phyloP scores from a whole-genome alignment of 2,888 invertebrate species.

The Lepidochitona cinerea region DNA sequence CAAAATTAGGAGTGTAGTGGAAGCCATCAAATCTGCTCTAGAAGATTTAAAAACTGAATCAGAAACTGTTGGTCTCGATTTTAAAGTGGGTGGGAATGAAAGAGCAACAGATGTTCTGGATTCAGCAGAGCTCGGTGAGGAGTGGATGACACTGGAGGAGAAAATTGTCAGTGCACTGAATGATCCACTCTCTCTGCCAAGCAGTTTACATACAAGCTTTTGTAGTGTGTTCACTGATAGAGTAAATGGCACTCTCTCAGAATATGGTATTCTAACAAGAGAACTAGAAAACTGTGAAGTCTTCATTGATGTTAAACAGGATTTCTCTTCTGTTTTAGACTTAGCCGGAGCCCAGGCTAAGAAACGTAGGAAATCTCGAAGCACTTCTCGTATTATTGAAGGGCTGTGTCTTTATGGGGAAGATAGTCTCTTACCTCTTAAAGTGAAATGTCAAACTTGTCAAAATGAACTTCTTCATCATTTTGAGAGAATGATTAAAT shows the following conservation, averaged over 20 bases:
- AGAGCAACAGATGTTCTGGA: slow-evolving; percentile 39
- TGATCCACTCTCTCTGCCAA: slow-evolving; percentile 9
- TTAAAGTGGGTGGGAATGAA: slow-evolving; percentile 22
- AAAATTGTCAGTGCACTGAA: slow-evolving; percentile 39
- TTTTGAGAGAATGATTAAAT: not conserved
- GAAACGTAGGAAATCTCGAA: not conserved
- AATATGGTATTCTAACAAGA: slow-evolving; percentile 9
- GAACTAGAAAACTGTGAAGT: not conserved
- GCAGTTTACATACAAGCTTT: slow-evolving; percentile 22
- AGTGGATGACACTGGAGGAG: slow-evolving; percentile 56
- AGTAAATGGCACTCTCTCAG: slow-evolving; percentile 17
- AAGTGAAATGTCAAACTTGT: not conserved
- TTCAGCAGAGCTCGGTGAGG: slow-evolving; percentile 37
- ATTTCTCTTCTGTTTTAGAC: not conserved
- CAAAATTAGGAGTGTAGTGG: slow-evolving; percentile 55
- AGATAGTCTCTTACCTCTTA: not conserved
- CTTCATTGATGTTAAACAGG: not conserved
- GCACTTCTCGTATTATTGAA: not conserved
- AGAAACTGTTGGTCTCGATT: slow-evolving; percentile 28
- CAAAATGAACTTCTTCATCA: not conserved
- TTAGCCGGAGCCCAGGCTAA: not conserved
- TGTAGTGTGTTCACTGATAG: slow-evolving; percentile 28
- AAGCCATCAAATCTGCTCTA: slow-evolving; percentile 43
- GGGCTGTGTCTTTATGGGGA: not conserved
- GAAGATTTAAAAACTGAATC: slow-evolving; percentile 22